Conservation (phyloP, 2,113 vertebrate species). For the Bubo scandiacus region DNA sequence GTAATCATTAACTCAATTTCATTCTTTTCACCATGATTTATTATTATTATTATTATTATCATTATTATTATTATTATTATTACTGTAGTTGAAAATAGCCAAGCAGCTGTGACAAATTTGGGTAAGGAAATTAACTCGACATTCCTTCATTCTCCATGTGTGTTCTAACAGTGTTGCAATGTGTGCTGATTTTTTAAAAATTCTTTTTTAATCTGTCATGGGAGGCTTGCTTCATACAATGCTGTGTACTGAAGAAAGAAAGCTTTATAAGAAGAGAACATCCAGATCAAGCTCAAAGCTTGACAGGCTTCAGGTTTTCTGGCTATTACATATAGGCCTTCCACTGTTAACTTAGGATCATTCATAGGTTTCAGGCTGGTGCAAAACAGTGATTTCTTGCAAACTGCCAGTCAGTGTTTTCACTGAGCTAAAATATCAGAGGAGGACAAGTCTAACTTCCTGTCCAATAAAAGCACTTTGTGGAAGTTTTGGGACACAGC, state of each 20-base stretch:
- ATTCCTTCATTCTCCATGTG: background rate
- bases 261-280: background rate
- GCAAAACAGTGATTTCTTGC: background rate
- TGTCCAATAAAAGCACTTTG: background rate
- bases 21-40: background rate
- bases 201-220: background rate
- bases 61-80: background rate
- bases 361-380: background rate
- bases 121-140: background rate
- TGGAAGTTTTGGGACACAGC: background rate
- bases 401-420: background rate
- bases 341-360: background rate
- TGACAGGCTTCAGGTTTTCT: background rate
- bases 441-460: background rate
- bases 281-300: background rate
- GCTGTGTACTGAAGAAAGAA: background rate
- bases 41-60: background rate
- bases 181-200: background rate
- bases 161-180: background rate
- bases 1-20: background rate
- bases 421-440: background rate
- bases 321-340: background rate
- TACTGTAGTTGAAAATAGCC: background rate
- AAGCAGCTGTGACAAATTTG: background rate
- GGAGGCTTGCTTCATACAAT: background rate